Evolutionary conservation across 1,140 invertebrate genomes (phyloP).

Genomic region (Elymnias hypermnestra): DNA sequence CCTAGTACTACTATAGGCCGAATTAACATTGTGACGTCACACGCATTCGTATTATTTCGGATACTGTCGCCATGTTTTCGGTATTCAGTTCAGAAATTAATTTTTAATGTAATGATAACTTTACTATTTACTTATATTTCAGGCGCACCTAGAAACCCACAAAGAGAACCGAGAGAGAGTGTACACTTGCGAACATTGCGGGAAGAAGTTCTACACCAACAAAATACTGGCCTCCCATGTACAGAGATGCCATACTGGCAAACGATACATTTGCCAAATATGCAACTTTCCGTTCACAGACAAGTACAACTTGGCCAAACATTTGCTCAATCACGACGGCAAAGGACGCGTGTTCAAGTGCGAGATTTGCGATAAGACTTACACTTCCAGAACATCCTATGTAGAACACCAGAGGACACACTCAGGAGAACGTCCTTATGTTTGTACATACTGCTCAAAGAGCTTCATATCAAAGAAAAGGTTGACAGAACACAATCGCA

Average conservation of each 20-base stretch:
- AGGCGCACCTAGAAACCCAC: slow-evolving; percentile 64
- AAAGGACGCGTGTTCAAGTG: slow-evolving; percentile 72
- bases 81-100: too few species aligned
- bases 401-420: slow-evolving; percentile 77
- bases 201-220: slow-evolving; percentile 65
- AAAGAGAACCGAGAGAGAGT: slow-evolving; percentile 50
- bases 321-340: slow-evolving; percentile 80
- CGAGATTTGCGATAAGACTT: slow-evolving; percentile 78
- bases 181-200: slow-evolving; percentile 61
- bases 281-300: slow-evolving; percentile 67
- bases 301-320: slow-evolving; percentile 78
- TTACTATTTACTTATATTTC: too few species aligned
- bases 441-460: slow-evolving; percentile 79
- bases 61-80: too few species aligned
- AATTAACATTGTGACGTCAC: too few species aligned
- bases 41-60: too few species aligned
- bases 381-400: slow-evolving; percentile 71
- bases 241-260: slow-evolving; percentile 43
- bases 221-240: slow-evolving; percentile 48
- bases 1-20: too few species aligned
- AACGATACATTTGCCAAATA: slow-evolving; percentile 53
- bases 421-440: slow-evolving; percentile 78
- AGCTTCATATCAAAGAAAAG: slow-evolving; percentile 56
- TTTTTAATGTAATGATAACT: too few species aligned
- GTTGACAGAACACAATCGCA: slow-evolving; percentile 76